A percentile compares a stretch with the other conserved stretches of the same genome.
Evolutionary conservation across 2,888 invertebrate species (phyloP).

Genomic region (Plusia festucae): DNA sequence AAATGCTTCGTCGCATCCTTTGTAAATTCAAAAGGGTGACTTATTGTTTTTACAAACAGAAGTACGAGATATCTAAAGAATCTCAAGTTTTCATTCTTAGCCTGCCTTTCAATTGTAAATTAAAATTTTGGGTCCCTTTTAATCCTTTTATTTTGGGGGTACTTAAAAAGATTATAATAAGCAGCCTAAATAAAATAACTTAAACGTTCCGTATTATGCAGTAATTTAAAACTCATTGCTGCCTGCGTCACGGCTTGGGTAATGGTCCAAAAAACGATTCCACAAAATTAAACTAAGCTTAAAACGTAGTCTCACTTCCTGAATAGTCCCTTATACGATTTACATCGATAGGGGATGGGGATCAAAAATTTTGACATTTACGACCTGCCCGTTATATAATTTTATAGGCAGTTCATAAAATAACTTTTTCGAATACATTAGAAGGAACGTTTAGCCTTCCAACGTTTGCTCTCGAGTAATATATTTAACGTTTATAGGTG

Average conservation of each 20-base stretch:
- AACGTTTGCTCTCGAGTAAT: slow-evolving; percentile 77
- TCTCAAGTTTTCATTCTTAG: slow-evolving; percentile 44
- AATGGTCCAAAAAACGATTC: slow-evolving; percentile 75
- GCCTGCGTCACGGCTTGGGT: slow-evolving; percentile 64
- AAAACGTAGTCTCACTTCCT: slow-evolving; percentile 61
- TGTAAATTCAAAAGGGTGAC: slow-evolving; percentile 40
- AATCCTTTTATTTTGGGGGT: slow-evolving; percentile 63
- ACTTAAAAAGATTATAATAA: slow-evolving; percentile 68
- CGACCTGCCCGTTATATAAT: slow-evolving; percentile 80
- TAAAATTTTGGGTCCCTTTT: slow-evolving; percentile 51
- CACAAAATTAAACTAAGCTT: slow-evolving; percentile 78
- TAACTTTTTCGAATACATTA: slow-evolving; percentile 85
- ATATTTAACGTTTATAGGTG: slow-evolving; percentile 84
- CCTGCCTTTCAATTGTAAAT: slow-evolving; percentile 48
- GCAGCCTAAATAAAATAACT: slow-evolving; percentile 61
- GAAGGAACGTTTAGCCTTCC: slow-evolving; percentile 72
- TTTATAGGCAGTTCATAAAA: slow-evolving; percentile 86
- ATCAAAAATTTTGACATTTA: slow-evolving; percentile 81
- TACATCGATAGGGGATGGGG: slow-evolving; percentile 75
- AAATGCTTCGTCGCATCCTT: slow-evolving; percentile 35
- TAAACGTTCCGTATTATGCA: slow-evolving; percentile 69
- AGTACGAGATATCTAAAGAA: slow-evolving; percentile 39
- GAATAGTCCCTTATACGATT: slow-evolving; percentile 69
- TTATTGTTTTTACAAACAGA: slow-evolving; percentile 48
- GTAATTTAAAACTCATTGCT: slow-evolving; percentile 69